Conservation (phyloP, 2,797 vertebrate species). For the Myiothlypis coronata region DNA sequence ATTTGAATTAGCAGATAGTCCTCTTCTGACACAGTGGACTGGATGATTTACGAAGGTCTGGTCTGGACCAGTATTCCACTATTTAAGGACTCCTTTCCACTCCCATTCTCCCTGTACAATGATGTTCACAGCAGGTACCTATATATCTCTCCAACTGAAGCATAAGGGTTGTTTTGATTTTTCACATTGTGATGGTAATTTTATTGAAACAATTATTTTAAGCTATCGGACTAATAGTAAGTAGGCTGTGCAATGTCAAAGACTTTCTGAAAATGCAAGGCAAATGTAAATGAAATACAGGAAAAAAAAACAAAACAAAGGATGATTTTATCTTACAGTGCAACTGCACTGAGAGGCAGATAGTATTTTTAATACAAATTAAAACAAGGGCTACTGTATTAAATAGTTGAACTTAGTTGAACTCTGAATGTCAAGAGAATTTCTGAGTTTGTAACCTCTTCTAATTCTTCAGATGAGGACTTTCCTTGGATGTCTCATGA, state of each 20-base stretch:
- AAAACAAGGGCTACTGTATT: background rate
- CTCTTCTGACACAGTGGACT: background rate
- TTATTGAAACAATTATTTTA: background rate
- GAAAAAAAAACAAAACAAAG: background rate
- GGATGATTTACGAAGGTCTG: background rate
- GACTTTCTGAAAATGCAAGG: background rate
- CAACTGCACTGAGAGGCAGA: background rate
- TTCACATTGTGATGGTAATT: background rate
- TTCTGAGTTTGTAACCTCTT: background rate
- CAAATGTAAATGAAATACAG: background rate
- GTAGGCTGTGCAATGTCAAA: background rate
- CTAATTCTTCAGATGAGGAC: background rate
- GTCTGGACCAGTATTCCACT: background rate
- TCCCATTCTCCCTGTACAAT: background rate
- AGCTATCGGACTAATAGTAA: background rate
- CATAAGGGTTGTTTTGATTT: background rate
- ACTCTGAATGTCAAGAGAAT: background rate
- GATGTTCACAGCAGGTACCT: background rate
- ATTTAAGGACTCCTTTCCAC: background rate
- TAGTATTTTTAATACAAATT: background rate
- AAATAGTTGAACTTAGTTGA: background rate
- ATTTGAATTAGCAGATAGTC: background rate
- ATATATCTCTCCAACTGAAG: background rate
- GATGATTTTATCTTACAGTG: background rate
- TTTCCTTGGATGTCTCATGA: background rate